Percentiles rank a stretch among this genome's conserved stretches.
Conservation (phyloP, 2,797 vertebrate species). For the Sitta carolinensis region DNA sequence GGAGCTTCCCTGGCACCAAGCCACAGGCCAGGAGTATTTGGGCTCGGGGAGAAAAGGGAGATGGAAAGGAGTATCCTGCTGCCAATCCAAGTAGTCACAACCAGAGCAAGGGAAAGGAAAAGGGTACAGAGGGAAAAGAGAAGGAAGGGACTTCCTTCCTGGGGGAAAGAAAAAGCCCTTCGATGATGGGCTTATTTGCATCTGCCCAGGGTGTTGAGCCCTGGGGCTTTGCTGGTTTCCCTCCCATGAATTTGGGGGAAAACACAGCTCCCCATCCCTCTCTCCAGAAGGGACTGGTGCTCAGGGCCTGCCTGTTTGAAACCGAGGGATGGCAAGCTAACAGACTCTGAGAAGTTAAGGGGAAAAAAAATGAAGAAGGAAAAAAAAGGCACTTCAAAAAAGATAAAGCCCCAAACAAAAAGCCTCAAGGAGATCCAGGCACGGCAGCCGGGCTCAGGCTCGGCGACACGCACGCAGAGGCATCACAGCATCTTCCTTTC, state of each 20-base stretch:
- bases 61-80: background rate
- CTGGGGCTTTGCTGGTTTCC: background rate
- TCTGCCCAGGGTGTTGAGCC: accelerated
- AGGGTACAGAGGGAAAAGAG: background rate
- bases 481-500: constrained; percentile 35
- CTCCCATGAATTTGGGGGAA: background rate
- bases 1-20: background rate
- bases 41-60: background rate
- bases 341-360: background rate
- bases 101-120: background rate
- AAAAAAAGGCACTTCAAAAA: background rate
- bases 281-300: background rate
- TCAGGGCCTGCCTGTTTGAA: background rate
- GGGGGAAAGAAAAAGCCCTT: background rate
- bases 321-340: background rate
- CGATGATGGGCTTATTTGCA: accelerated
- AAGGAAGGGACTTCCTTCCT: background rate
- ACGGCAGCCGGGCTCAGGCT: background rate
- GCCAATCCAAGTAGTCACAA: accelerated
- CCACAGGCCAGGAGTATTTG: background rate
- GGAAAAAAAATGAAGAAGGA: accelerated
- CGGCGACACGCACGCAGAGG: accelerated
- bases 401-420: constrained; percentile 23
- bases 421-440: background rate
- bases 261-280: background rate